Evolutionary conservation across 2,113 vertebrate genomes (phyloP).

Genomic region (Haemorhous mexicanus): DNA sequence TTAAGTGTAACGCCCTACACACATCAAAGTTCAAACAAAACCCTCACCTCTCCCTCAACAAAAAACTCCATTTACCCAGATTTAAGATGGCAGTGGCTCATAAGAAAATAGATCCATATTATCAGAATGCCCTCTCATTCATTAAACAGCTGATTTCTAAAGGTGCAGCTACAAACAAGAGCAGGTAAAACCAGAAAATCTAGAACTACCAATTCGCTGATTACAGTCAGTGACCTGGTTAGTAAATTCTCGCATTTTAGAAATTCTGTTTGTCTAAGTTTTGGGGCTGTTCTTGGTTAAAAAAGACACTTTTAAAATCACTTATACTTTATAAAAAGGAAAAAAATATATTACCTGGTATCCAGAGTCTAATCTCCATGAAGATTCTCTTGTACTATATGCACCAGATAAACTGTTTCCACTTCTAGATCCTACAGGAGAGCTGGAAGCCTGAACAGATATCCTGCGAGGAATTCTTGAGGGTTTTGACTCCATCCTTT

Average conservation of each 20-base stretch:
- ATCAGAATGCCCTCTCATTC: neutral
- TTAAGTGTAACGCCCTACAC: rapidly evolving
- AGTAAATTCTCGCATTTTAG: neutral
- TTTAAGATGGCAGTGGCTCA: neutral
- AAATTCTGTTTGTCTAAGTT: neutral
- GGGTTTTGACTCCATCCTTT: slow-evolving; percentile 91
- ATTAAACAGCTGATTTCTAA: neutral
- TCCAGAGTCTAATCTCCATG: slow-evolving; percentile 82
- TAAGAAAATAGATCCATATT: neutral
- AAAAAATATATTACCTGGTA: slow-evolving; percentile 81
- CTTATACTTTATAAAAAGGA: neutral
- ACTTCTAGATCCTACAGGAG: slow-evolving; percentile 71
- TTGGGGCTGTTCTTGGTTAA: neutral
- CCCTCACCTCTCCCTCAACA: neutral
- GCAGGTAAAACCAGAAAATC: neutral
- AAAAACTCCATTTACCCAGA: neutral
- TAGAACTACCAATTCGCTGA: neutral
- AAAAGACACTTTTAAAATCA: neutral
- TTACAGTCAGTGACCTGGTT: neutral
- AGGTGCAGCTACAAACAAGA: neutral
- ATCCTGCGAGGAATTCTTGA: slow-evolving; percentile 86
- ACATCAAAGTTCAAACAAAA: neutral
- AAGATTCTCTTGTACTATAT: slow-evolving; percentile 76
- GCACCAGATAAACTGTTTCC: slow-evolving; percentile 75
- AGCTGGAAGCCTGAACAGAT: slow-evolving; percentile 78